Percentiles rank a stretch among this genome's conserved stretches.
Conservation (phyloP, 2,888 invertebrate genomes). For the Amphimallon solstitiale region DNA sequence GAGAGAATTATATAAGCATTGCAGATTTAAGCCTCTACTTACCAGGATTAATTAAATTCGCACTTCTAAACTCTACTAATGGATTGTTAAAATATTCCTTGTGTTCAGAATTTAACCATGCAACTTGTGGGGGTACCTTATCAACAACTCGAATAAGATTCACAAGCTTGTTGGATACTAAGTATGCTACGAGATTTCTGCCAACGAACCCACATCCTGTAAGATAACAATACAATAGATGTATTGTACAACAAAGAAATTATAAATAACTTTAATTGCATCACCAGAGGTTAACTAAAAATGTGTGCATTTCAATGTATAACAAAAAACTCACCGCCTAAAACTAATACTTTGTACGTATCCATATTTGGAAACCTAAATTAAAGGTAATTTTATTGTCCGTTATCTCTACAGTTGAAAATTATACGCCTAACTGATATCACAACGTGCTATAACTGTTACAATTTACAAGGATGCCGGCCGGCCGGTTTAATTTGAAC, state of each 20-base stretch:
- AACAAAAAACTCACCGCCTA: conserved; percentile 51
- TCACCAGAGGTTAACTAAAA: conserved; percentile 15
- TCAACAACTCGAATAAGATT: conserved; percentile 84
- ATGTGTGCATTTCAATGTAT: conserved; percentile 8
- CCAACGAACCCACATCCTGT: conserved; percentile 95
- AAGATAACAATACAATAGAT: conserved; percentile 46
- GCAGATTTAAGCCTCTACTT: neutral
- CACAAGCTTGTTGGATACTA: conserved; percentile 80
- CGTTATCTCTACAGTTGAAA: conserved; percentile 7
- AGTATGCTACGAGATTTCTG: conserved; percentile 84
- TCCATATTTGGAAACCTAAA: conserved; percentile 46
- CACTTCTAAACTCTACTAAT: conserved; percentile 87
- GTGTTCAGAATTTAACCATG: conserved; percentile 85
- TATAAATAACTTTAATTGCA: conserved; percentile 20
- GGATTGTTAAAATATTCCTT: conserved; percentile 77
- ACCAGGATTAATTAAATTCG: conserved; percentile 91
- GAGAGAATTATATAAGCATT: no score
- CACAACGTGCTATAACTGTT: conserved; percentile 24
- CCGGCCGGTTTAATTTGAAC: conserved; percentile 28
- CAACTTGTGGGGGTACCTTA: conserved; percentile 93
- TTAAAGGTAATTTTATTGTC: neutral
- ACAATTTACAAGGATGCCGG: neutral
- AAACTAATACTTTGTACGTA: conserved; percentile 53
- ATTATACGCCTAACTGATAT: neutral
- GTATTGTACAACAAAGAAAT: conserved; percentile 8